These are phyloP conservation scores for Thysanoteuthis rhombus DNA, from an alignment of 2,888 invertebrate genomes.

Conservation along the genomic window DNA sequence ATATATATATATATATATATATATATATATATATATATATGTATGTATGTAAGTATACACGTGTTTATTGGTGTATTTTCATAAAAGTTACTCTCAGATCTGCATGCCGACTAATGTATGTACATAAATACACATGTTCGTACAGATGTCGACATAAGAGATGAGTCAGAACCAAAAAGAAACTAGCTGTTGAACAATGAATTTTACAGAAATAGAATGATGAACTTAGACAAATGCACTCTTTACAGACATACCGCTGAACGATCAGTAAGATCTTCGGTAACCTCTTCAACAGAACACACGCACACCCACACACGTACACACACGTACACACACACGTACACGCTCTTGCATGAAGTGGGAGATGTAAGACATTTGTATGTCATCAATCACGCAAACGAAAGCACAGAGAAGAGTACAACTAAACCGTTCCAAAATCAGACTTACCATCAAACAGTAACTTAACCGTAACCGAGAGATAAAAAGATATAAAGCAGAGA, in stretches of 20 bases:
- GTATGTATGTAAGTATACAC: neutral
- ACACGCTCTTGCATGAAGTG: neutral
- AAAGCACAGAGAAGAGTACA: neutral
- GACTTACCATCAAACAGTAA: neutral
- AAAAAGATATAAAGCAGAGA: neutral
- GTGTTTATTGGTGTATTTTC: neutral
- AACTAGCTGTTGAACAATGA: conserved; percentile 12
- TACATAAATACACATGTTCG: neutral
- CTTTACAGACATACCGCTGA: neutral
- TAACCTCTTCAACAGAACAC: neutral
- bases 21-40: neutral
- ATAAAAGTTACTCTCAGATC: neutral
- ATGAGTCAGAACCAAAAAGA: neutral
- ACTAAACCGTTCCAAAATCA: neutral
- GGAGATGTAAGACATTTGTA: neutral
- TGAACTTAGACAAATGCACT: neutral
- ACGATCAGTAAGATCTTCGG: neutral
- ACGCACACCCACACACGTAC: neutral
- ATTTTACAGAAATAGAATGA: neutral
- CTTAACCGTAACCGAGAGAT: neutral
- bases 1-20: neutral
- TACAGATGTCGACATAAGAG: neutral
- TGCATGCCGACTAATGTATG: neutral
- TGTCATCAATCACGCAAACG: neutral
- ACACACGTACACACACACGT: neutral